Percentiles rank a stretch among this genome's conserved stretches.
Conservation (phyloP, 1,140 invertebrate species). For the Plectrocnemia conspersa region DNA sequence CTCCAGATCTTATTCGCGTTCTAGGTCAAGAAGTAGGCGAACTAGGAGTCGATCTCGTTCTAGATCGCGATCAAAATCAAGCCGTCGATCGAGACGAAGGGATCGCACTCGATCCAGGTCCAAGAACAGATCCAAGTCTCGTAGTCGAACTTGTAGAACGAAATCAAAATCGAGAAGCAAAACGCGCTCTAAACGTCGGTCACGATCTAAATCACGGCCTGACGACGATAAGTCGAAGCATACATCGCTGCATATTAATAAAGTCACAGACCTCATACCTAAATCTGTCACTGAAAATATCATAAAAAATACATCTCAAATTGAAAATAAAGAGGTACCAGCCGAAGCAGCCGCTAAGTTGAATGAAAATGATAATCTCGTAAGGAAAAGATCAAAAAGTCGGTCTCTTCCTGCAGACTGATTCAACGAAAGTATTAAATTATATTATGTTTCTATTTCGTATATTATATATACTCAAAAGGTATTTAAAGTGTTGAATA, state of each 20-base stretch:
- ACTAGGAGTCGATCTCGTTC: slow-evolving; percentile 17
- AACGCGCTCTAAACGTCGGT: slow-evolving; percentile 6
- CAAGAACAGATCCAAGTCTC: slow-evolving; percentile 11
- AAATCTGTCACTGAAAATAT: slow-evolving; percentile 14
- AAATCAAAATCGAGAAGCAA: slow-evolving; percentile 11
- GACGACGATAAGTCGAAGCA: background rate
- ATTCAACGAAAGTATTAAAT: no score
- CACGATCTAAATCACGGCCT: slow-evolving; percentile 35
- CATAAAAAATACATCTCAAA: background rate
- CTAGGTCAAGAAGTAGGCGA: slow-evolving; percentile 30
- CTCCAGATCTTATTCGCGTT: slow-evolving; percentile 35
- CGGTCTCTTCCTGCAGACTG: background rate
- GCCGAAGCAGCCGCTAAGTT: background rate
- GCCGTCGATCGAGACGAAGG: slow-evolving; percentile 18
- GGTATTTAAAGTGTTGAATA: no score
- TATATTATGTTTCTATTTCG: no score
- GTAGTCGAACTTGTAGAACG: slow-evolving; percentile 10
- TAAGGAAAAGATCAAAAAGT: background rate
- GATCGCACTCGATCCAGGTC: slow-evolving; percentile 10
- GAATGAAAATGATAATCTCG: background rate
- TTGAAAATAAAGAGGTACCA: background rate
- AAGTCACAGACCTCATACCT: slow-evolving; percentile 19
- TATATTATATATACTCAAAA: no score
- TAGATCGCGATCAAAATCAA: background rate
- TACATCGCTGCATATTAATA: background rate